phyloP scores from a whole-genome alignment of 2,113 vertebrate species.

The Peromyscus californicus region DNA sequence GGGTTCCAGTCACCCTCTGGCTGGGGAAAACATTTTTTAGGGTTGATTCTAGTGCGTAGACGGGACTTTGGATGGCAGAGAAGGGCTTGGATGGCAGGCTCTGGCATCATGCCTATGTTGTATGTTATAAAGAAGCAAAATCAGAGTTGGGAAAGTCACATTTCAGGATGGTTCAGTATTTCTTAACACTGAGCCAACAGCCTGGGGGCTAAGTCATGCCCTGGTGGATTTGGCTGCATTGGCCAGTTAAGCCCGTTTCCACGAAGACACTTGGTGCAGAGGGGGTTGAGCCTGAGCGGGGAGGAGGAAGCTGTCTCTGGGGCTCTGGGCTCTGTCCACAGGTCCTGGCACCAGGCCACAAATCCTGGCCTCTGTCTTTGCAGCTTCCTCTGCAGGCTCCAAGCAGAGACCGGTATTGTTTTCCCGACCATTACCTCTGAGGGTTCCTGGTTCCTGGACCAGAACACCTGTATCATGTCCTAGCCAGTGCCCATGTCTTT shows the following conservation, averaged over 20 bases:
- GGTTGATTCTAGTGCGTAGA: slow-evolving; percentile 5
- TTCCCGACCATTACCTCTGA: not conserved
- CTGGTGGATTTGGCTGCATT: slow-evolving; percentile 14
- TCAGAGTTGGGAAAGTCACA: slow-evolving; percentile 28
- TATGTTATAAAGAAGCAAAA: slow-evolving; percentile 54
- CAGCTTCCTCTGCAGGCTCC: not conserved
- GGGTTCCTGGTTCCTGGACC: not conserved
- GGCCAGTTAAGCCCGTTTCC: not conserved
- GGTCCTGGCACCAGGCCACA: no score
- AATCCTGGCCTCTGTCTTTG: not conserved
- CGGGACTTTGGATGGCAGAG: slow-evolving; percentile 42
- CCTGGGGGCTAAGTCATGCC: not conserved
- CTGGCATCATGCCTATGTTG: slow-evolving; percentile 35
- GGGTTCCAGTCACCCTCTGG: not conserved
- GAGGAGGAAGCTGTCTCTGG: no score
- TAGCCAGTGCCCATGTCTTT: not conserved
- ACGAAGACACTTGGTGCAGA: not conserved
- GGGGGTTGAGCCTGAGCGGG: not conserved
- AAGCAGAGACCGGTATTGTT: not conserved
- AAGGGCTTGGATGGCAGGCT: slow-evolving; percentile 14
- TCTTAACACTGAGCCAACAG: slow-evolving; percentile 43
- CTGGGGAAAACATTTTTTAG: not conserved
- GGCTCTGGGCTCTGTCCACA: not conserved
- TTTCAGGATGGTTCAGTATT: slow-evolving; percentile 58
- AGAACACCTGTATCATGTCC: not conserved